A percentile compares a stretch with the other conserved stretches of the same genome.
Conservation (phyloP, 1,140 invertebrate species). For the Nephila pilipes region DNA sequence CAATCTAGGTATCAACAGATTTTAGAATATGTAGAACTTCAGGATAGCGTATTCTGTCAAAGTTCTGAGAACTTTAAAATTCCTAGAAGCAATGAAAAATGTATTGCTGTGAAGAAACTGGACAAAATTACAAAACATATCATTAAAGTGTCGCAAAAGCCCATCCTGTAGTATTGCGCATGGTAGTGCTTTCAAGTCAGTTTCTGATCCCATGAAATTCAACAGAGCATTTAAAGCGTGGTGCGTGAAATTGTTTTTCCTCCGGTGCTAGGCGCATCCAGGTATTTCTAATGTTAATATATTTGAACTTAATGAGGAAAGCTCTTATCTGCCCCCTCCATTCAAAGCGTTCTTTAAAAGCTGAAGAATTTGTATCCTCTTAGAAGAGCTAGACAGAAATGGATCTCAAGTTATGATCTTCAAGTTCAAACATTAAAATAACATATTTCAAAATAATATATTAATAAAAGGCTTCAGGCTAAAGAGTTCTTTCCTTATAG, state of each 20-base stretch:
- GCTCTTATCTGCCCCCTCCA: not conserved
- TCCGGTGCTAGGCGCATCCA: not conserved
- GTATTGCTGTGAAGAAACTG: not conserved
- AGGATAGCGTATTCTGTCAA: too few species aligned
- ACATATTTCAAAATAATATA: too few species aligned
- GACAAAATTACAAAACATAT: not conserved
- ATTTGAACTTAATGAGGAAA: conserved; percentile 19
- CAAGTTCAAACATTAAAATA: too few species aligned
- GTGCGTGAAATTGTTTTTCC: conserved; percentile 35
- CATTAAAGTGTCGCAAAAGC: not conserved
- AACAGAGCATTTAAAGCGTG: not conserved
- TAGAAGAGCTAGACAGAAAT: not conserved
- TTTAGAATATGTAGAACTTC: too few species aligned
- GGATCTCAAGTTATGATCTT: not conserved
- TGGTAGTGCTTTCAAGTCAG: not conserved
- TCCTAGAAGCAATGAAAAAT: not conserved
- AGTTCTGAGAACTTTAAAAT: not conserved
- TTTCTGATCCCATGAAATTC: conserved; percentile 1
- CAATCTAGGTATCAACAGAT: too few species aligned
- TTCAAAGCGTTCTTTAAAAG: not conserved
- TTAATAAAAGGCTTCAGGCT: too few species aligned
- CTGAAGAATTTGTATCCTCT: not conserved
- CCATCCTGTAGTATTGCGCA: not conserved
- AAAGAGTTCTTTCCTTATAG: too few species aligned
- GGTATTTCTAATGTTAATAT: conserved; percentile 36